Percentiles rank a stretch among this genome's conserved stretches.
Evolutionary conservation across 2,888 invertebrate genomes (phyloP).

Genomic region (Biston betularia): DNA sequence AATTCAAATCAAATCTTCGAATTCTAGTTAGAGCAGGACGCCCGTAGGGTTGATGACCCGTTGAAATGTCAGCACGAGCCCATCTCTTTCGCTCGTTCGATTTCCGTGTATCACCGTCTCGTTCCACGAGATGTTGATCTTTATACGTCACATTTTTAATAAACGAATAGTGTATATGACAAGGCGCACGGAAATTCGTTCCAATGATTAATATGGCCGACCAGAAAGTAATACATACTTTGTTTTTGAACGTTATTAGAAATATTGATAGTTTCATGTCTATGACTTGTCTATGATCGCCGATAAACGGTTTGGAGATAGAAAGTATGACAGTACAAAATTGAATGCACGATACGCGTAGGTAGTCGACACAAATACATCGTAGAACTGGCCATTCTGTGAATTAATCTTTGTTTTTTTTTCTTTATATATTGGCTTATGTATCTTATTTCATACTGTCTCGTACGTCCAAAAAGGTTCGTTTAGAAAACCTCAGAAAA

Average conservation of each 20-base stretch:
- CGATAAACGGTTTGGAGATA: constrained; percentile 80
- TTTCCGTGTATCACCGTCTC: constrained; percentile 64
- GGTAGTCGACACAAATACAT: constrained; percentile 67
- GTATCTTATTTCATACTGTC: constrained; percentile 12
- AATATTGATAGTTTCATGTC: constrained; percentile 86
- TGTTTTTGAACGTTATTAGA: constrained; percentile 85
- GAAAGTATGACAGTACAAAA: constrained; percentile 79
- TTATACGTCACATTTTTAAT: constrained; percentile 87
- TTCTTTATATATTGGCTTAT: constrained; percentile 38
- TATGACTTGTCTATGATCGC: constrained; percentile 81
- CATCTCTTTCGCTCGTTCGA: constrained; percentile 67
- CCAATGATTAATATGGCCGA: constrained; percentile 85
- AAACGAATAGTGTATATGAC: constrained; percentile 85
- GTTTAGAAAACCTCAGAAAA: no score
- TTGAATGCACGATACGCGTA: constrained; percentile 74
- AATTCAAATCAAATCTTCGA: constrained; percentile 85
- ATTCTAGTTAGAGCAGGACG: constrained; percentile 85
- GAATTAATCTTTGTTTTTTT: constrained; percentile 53
- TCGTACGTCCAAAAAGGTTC: neutral
- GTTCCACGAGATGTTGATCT: constrained; percentile 84
- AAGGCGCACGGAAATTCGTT: constrained; percentile 84
- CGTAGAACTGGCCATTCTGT: constrained; percentile 55
- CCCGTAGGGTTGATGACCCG: constrained; percentile 85
- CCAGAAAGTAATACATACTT: constrained; percentile 82
- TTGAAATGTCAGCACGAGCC: constrained; percentile 82